Evolutionary conservation across 1,140 invertebrate genomes (phyloP).

Genomic region (Pogonomyrmex californicus): DNA sequence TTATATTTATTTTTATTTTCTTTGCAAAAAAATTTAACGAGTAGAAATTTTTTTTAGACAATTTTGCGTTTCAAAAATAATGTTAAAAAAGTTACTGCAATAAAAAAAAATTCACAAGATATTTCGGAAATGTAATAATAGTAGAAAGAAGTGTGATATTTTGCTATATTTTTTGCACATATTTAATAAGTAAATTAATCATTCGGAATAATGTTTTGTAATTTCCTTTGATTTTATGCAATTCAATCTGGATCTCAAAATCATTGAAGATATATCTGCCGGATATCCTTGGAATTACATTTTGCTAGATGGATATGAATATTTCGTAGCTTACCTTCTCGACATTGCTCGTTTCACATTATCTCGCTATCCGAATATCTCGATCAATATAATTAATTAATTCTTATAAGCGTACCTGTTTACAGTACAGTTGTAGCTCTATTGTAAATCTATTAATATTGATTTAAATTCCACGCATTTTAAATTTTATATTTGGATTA

Average conservation of each 20-base stretch:
- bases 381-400: neutral
- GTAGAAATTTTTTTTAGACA: neutral
- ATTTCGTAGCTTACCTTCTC: neutral
- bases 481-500: neutral
- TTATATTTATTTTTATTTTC: neutral
- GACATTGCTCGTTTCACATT: neutral
- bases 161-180: neutral
- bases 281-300: slow-evolving; percentile 1
- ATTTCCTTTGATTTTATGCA: neutral
- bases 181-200: slow-evolving; percentile 1
- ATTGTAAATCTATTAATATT: neutral
- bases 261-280: neutral
- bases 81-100: neutral
- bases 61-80: neutral
- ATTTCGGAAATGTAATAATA: neutral
- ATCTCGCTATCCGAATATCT: neutral
- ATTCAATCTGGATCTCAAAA: neutral
- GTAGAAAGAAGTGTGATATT: neutral
- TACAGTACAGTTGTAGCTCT: neutral
- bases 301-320: neutral
- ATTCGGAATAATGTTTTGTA: neutral
- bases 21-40: neutral
- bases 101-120: neutral
- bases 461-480: neutral
- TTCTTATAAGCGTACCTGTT: neutral